Percentiles rank a stretch among this genome's conserved stretches.
Conservation (phyloP, 2,113 vertebrate species). For the Scomber scombrus region DNA sequence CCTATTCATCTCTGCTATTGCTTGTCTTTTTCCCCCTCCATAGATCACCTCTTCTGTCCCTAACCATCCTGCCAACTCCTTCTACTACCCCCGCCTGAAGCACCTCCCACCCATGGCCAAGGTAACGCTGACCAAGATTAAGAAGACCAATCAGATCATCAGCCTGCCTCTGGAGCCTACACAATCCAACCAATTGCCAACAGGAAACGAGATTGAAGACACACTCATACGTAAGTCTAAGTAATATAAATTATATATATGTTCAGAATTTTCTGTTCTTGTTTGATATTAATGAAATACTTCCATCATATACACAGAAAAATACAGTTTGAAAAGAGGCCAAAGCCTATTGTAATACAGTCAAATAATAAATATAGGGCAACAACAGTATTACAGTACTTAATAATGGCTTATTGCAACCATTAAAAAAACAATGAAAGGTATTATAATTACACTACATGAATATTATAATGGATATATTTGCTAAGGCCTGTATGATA, state of each 20-base stretch:
- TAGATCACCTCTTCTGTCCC: slow-evolving; percentile 96
- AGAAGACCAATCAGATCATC: slow-evolving; percentile 86
- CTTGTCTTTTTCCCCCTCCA: slow-evolving; percentile 33
- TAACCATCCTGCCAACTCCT: slow-evolving; percentile 96
- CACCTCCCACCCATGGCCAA: slow-evolving; percentile 94
- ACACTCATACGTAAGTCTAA: slow-evolving; percentile 87
- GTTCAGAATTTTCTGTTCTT: not conserved
- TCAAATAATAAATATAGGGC: too few species aligned
- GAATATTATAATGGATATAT: too few species aligned
- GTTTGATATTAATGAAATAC: too few species aligned
- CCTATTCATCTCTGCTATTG: not conserved
- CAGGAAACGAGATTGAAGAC: slow-evolving; percentile 90
- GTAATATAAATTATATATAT: not conserved
- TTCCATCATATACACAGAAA: too few species aligned
- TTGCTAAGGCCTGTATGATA: too few species aligned
- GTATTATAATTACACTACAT: too few species aligned
- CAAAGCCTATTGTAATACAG: too few species aligned
- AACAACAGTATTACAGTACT: too few species aligned
- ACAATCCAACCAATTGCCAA: slow-evolving; percentile 84
- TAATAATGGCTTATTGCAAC: too few species aligned
- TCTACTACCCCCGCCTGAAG: slow-evolving; percentile 96
- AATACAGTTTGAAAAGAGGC: not conserved
- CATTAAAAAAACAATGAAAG: too few species aligned
- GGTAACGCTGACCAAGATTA: slow-evolving; percentile 89
- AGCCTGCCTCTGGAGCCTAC: slow-evolving; percentile 84